Evolutionary conservation across 2,888 invertebrate genomes (phyloP), one percentile per base, ranked within the genome.

Genomic region (Chrysodeixis includens): DNA sequence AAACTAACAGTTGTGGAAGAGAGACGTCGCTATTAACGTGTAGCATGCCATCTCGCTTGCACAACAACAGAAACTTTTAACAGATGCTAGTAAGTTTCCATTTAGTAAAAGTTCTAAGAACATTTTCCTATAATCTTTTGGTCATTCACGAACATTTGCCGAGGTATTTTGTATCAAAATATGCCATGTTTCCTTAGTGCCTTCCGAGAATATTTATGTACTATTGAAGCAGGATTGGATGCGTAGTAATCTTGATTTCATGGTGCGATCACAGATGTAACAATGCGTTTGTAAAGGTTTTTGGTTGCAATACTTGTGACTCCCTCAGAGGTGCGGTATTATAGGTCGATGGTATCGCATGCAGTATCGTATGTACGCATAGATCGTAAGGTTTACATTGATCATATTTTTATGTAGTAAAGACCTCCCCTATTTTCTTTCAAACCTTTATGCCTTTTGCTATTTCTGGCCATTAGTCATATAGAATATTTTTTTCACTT

Each of bases 91-190:
- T 26, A 26, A 6, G 6, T 6, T 6, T 6, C 20, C 56, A 61
- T 49, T 62, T 52, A 62, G 30, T 40, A 57, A 61, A 59, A 66
- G 18, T 80, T 81, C 80, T 62, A 35, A 35, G 80, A 81, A 81
- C 26, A 74, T 71, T 66, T 75, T 74, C 64, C 54, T 74, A 66
- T 73, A 72, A 79, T 69, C 69, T 74, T 66, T 66, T 56, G 49
- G 62, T 22, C 49, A 67, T 74, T 61, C 71, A 73, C 69, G 76
- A 68, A 66, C 56, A 73, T 76, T 78, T 35, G 78, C 68, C 63
- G 60, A 59, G 64, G 67, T 59, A 64, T 73, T 77, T 76, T 72
- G 75, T 72, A 82, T 83, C 74, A 76, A 75, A 76, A 73, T 65
- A 59, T 26, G 20, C 18, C 20, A 56, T 70, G 71, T 71, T 84